Evolutionary conservation across 2,113 vertebrate genomes (phyloP).

Genomic region (Ginglymostoma cirratum): DNA sequence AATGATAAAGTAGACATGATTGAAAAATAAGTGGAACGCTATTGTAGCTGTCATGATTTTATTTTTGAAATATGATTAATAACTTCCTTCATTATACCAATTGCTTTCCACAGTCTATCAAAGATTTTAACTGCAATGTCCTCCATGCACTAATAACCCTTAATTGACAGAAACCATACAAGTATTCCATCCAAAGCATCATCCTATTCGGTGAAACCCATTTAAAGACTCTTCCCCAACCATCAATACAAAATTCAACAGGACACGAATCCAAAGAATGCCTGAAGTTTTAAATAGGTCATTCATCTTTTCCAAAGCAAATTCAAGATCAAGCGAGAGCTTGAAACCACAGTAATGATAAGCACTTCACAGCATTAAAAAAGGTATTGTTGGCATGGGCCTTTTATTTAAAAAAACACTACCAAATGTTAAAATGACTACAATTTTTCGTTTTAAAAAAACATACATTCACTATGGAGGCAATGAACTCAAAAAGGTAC

Average conservation of each 20-base stretch:
- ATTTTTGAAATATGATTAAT: neutral
- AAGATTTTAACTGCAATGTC: neutral
- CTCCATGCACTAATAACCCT: too few species aligned
- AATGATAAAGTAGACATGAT: neutral
- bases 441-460: too few species aligned
- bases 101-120: neutral
- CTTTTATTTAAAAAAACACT: neutral
- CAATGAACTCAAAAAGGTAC: too few species aligned
- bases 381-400: neutral
- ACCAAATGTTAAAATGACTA: neutral
- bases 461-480: neutral
- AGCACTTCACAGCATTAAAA: neutral
- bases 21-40: too few species aligned
- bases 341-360: too few species aligned
- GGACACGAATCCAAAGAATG: neutral
- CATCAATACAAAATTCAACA: neutral
- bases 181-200: neutral
- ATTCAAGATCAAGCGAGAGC: too few species aligned
- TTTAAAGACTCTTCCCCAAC: neutral
- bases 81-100: neutral
- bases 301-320: neutral
- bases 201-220: neutral
- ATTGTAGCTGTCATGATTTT: neutral
- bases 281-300: neutral
- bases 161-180: neutral